Base-by-base conservation (phyloP, 2,113 vertebrate genomes). In the Macrotis lagotis region DNA sequence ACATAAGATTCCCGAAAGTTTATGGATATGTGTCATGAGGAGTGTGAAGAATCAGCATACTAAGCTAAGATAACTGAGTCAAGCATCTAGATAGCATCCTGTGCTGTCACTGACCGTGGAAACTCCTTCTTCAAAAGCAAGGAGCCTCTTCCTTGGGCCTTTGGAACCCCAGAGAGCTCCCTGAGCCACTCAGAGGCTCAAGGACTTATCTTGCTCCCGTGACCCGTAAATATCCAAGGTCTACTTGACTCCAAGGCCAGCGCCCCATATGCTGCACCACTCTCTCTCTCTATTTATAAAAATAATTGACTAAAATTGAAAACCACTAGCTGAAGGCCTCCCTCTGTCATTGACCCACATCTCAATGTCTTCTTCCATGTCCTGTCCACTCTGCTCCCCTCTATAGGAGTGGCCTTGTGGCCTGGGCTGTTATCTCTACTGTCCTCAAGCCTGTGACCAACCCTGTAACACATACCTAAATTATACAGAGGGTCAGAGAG, bases 401-500 rank as follows among this genome's bases (percentile, higher is more conserved):
- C 37, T 37, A 12, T 16, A n/a, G 66, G 66, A 14, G 5, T n/a
- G 37, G 37, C 37, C 12, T 37, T 22, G 37, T 74, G 14, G 37
- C 2, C 9, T 59, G 9, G 53, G 9, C 19, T 14, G 14, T n/a
- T n/a, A 1, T 74, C 37, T n/a, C 31, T 3, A 19, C 37, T n/a
- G 37, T 74, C 3, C 14, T 19, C 37, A 19, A 74, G 5, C 66
- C 37, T n/a, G 14, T 5, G 5, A 7, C 16, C 37, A n/a, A 31
- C 66, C 37, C 16, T 4, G n/a, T n/a, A 74, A 74, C 31, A 14
- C 66, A 7, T 3, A 1, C 66, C 37, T 22, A 74, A 19, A 6
- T 37, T n/a, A 6, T 19, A n/a, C 0, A 16, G 12, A 19, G 6
- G 37, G 37, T 2, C 16, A 16, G 11, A 5, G 31, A n/a, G 31